These are phyloP conservation scores for Folsomia manolachei DNA, from an alignment of 2,888 invertebrate genomes.

Conservation along the genomic window DNA sequence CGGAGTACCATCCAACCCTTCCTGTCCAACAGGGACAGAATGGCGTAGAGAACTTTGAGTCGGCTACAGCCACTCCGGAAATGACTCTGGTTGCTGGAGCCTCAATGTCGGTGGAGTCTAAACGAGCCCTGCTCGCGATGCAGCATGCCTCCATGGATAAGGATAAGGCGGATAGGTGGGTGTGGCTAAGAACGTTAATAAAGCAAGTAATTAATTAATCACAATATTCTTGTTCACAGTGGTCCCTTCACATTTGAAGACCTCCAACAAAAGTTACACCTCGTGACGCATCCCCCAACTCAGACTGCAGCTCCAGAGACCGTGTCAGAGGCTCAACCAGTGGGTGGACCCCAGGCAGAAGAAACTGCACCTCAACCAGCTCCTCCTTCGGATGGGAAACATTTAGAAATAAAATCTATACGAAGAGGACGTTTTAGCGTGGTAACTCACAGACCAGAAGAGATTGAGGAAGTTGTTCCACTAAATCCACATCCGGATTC, in stretches of 20 bases:
- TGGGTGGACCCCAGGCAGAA: not conserved
- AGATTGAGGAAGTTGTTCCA: slow-evolving; percentile 38
- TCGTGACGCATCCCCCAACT: slow-evolving; percentile 56
- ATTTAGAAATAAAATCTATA: slow-evolving; percentile 39
- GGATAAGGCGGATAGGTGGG: not conserved
- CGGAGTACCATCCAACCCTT: slow-evolving; percentile 9
- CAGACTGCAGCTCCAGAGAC: slow-evolving; percentile 20
- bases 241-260: slow-evolving; percentile 60
- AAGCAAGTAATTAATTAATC: not conserved
- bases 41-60: not conserved
- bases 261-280: slow-evolving; percentile 61
- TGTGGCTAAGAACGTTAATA: not conserved
- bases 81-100: slow-evolving; percentile 22
- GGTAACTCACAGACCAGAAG: slow-evolving; percentile 51
- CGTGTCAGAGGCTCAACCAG: slow-evolving; percentile 18
- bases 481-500: not conserved
- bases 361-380: not conserved
- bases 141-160: not conserved
- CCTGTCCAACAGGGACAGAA: not conserved
- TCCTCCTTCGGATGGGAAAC: not conserved
- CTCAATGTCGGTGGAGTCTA: no score
- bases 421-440: slow-evolving; percentile 52
- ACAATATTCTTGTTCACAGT: slow-evolving; percentile 28
- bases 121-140: not conserved
- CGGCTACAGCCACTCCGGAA: slow-evolving; percentile 18